Percentiles rank a stretch among this genome's conserved stretches.
Conservation (phyloP, 2,113 vertebrate species). For the Psilopsiagon aurifrons region DNA sequence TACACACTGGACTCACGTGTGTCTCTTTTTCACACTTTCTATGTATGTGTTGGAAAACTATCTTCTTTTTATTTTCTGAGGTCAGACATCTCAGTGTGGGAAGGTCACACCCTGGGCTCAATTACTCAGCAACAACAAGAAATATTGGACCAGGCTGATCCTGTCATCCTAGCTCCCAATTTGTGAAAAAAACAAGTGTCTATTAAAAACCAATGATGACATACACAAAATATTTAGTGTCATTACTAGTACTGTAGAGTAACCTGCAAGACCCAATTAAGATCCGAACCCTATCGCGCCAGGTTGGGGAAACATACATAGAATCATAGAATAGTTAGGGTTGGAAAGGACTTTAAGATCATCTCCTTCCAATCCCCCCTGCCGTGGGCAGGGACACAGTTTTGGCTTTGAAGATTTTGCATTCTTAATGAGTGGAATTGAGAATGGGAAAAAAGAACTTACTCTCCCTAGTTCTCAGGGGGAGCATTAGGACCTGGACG, state of each 20-base stretch:
- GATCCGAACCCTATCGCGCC: neutral
- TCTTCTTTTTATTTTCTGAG: neutral
- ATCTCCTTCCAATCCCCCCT: too few relatives aligned
- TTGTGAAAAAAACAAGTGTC: neutral
- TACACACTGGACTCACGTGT: neutral
- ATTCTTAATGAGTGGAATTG: conserved; percentile 47
- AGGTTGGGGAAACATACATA: neutral
- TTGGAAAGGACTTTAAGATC: too few relatives aligned
- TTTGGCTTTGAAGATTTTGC: conserved; percentile 47
- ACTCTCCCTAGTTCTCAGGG: neutral
- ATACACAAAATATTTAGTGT: conserved; percentile 42
- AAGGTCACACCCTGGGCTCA: neutral
- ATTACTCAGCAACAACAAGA: neutral
- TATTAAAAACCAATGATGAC: conserved; percentile 12
- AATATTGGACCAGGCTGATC: neutral
- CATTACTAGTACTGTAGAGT: conserved; percentile 17
- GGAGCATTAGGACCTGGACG: neutral
- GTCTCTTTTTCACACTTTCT: neutral
- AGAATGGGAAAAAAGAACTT: conserved; percentile 14
- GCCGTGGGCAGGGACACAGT: neutral
- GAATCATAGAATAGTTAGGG: too few relatives aligned
- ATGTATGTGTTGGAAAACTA: neutral
- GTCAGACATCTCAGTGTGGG: neutral
- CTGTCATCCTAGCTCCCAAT: neutral
- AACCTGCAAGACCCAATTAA: conserved; percentile 54